phyloP scores from a whole-genome alignment of 1,140 invertebrate species.

The Zaprionus nigranus region DNA sequence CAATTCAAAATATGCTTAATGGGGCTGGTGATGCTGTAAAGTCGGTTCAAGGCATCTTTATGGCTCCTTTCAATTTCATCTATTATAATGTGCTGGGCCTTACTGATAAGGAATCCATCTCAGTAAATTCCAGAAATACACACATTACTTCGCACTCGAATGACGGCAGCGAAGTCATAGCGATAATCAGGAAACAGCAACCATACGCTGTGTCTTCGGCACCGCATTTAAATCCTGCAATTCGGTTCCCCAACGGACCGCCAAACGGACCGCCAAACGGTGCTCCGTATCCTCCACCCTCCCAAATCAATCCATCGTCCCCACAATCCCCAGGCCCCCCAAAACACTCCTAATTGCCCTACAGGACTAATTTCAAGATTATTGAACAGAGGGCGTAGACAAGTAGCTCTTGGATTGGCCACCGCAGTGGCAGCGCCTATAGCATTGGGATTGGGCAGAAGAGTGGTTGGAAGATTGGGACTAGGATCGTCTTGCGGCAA shows the following conservation, averaged over 20 bases:
- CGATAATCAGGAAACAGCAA: conserved; percentile 34
- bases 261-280: background rate
- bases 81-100: background rate
- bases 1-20: conserved; percentile 24
- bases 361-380: background rate
- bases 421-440: background rate
- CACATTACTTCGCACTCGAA: conserved; percentile 15
- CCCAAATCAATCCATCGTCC: background rate
- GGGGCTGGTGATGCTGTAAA: conserved; percentile 16
- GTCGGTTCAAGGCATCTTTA: conserved; percentile 16
- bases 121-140: background rate
- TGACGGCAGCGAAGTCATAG: conserved; percentile 43
- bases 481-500: background rate
- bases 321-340: background rate
- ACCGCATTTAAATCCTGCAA: background rate
- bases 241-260: background rate
- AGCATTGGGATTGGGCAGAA: background rate
- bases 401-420: background rate
- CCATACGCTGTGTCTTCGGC: background rate
- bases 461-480: background rate
- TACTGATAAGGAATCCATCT: background rate
- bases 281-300: background rate
- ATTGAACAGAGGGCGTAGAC: background rate
- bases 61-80: background rate
- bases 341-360: background rate